Base-by-base conservation (phyloP, 2,113 vertebrate genomes). In the Esox niger region DNA sequence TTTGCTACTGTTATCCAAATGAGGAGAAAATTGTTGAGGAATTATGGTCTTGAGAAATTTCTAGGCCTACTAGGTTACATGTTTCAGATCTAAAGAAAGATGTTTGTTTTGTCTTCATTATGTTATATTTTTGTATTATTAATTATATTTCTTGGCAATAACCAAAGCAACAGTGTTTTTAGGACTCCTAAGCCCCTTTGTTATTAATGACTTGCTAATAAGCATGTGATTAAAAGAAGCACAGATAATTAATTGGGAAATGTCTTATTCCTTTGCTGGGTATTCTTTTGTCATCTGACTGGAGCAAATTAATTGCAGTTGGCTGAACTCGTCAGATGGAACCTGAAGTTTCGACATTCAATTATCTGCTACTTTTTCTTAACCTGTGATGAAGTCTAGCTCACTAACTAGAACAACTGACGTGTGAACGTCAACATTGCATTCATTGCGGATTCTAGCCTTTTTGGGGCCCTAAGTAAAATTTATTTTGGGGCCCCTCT, bases 121-220 rank as follows among this genome's bases (percentile, higher is more conserved):
- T 66, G 72, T 23, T 59, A 54, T 17, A 20, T 52, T 23, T 15
- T 52, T 52, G 7, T 52, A 52, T 52, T 62, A 43, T 62, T 21
- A 49, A 26, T 62, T 56, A n/a, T n/a, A n/a, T 68, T 81, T 27
- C 47, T 46, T 46, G 67, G 27, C 15, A 29, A 33, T 69, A 62
- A 66, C 70, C 35, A 47, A 56, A 72, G 32, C 60, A 23, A 26
- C 56, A 2, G 30, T 62, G 66, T n/a, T 52, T n/a, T 64, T 52
- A 33, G 21, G 29, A 47, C 69, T 65, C 47, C n/a, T 20, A 59
- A 60, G 66, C 60, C 66, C 15, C 49, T 27, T 20, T 35, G 54
- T 62, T 64, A 10, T 58, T 68, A 81, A 75, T 61, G 73, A 56
- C 66, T 75, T 73, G 33, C 46, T 69, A 82, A 77, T 66, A 71